Percentiles rank a stretch among this genome's conserved stretches.
phyloP scores from a whole-genome alignment of 1,140 invertebrate genomes.

The Cataglyphis hispanica region DNA sequence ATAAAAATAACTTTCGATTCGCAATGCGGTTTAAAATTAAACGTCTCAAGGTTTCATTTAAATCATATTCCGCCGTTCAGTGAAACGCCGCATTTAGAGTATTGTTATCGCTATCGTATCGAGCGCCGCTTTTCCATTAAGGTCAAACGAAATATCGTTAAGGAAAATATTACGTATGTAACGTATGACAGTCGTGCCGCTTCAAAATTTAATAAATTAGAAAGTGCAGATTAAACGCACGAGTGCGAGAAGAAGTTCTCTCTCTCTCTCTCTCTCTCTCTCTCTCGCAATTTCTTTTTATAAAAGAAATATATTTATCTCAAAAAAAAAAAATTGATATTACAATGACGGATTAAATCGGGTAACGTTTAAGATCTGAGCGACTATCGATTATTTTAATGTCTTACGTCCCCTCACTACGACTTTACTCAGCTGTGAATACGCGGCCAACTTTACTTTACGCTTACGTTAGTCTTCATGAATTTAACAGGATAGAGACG shows the following conservation, averaged over 20 bases:
- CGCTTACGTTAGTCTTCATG: slow-evolving; percentile 39
- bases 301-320: background rate
- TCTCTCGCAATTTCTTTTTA: background rate
- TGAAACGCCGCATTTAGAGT: slow-evolving; percentile 42
- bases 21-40: slow-evolving; percentile 57
- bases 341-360: slow-evolving; percentile 27
- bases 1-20: slow-evolving; percentile 64
- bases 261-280: background rate
- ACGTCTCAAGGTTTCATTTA: slow-evolving; percentile 63
- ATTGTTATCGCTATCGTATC: slow-evolving; percentile 7
- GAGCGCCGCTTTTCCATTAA: slow-evolving; percentile 54
- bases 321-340: slow-evolving; percentile 33
- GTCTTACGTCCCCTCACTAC: slow-evolving; percentile 16
- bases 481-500: slow-evolving; percentile 41
- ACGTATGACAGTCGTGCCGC: too few relatives aligned
- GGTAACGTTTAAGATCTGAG: slow-evolving; percentile 39
- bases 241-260: background rate
- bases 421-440: slow-evolving; percentile 53
- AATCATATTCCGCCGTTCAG: slow-evolving; percentile 50
- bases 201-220: background rate
- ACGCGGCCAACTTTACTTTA: slow-evolving; percentile 48
- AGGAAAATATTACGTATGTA: background rate
- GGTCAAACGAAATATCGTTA: slow-evolving; percentile 48
- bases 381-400: slow-evolving; percentile 51
- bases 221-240: background rate